phyloP scores from a whole-genome alignment of 2,888 invertebrate genomes.

The Hyalella azteca region DNA sequence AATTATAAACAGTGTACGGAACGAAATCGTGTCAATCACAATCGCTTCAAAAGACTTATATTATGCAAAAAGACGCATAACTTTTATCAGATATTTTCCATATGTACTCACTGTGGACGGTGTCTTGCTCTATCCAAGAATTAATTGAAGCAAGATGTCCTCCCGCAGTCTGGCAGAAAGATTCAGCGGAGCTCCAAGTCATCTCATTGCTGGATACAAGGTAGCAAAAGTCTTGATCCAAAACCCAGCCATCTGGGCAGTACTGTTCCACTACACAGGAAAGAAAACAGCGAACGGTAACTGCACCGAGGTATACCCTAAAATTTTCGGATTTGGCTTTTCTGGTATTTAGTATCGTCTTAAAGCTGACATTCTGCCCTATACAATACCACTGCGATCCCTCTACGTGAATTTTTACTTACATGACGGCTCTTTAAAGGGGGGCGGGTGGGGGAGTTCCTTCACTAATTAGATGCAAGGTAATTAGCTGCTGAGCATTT shows the following conservation, averaged over 20 bases:
- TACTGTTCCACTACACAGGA: conserved; percentile 10
- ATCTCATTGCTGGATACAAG: not conserved
- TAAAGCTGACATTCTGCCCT: too few relatives aligned
- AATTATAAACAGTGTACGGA: not conserved
- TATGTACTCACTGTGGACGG: conserved; percentile 4
- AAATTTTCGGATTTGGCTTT: too few relatives aligned
- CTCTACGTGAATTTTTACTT: too few relatives aligned
- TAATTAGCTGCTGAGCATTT: too few relatives aligned
- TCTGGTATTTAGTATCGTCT: too few relatives aligned
- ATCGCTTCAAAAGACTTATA: not conserved
- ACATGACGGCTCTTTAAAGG: too few relatives aligned
- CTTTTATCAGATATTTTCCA: not conserved
- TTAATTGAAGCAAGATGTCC: conserved; percentile 20
- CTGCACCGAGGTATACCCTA: too few relatives aligned
- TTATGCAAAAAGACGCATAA: not conserved
- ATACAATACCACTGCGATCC: too few relatives aligned
- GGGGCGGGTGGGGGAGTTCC: too few relatives aligned
- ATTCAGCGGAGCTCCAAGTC: not conserved
- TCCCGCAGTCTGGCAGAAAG: conserved; percentile 17
- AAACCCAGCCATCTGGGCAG: conserved; percentile 19
- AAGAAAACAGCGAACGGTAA: too few relatives aligned
- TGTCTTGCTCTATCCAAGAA: conserved; percentile 31
- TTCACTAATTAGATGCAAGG: too few relatives aligned
- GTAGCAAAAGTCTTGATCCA: conserved; percentile 37
- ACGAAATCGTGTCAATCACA: not conserved